Evolutionary conservation across 2,888 invertebrate genomes (phyloP).

Genomic region (Drosophila quinaria): DNA sequence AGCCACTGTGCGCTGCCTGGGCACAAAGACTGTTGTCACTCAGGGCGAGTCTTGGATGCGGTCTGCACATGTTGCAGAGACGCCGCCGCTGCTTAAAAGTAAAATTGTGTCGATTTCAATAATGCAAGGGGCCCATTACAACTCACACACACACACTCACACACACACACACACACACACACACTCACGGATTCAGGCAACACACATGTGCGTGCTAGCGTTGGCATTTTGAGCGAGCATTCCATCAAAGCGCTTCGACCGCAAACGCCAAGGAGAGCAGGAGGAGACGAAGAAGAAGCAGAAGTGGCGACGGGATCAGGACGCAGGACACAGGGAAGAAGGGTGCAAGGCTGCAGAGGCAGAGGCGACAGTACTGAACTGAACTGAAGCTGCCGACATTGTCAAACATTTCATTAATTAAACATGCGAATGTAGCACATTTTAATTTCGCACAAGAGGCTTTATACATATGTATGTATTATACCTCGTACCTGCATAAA

Average conservation of each 20-base stretch:
- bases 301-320: slow-evolving; percentile 1
- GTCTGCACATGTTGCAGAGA: slow-evolving; percentile 65
- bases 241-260: slow-evolving; percentile 75
- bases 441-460: slow-evolving; percentile 72
- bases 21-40: slow-evolving; percentile 61
- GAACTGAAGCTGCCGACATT: slow-evolving; percentile 52
- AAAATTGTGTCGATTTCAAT: slow-evolving; percentile 82
- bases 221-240: slow-evolving; percentile 74
- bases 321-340: not conserved
- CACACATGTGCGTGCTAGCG: slow-evolving; percentile 64
- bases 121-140: slow-evolving; percentile 77
- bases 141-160: slow-evolving; percentile 36
- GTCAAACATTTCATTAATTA: slow-evolving; percentile 82
- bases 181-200: slow-evolving; percentile 1
- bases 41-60: slow-evolving; percentile 47
- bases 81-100: slow-evolving; percentile 71
- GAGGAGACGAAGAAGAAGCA: slow-evolving; percentile 18
- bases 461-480: slow-evolving; percentile 2
- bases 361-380: slow-evolving; percentile 29
- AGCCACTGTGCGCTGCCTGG: slow-evolving; percentile 38
- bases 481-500: slow-evolving; percentile 53
- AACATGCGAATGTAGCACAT: slow-evolving; percentile 81
- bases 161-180: slow-evolving; percentile 12
- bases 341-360: not conserved
- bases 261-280: slow-evolving; percentile 54